A percentile compares a stretch with the other conserved stretches of the same genome.
Evolutionary conservation across 2,113 vertebrate species (phyloP).

Genomic region (Hypanus sabinus): DNA sequence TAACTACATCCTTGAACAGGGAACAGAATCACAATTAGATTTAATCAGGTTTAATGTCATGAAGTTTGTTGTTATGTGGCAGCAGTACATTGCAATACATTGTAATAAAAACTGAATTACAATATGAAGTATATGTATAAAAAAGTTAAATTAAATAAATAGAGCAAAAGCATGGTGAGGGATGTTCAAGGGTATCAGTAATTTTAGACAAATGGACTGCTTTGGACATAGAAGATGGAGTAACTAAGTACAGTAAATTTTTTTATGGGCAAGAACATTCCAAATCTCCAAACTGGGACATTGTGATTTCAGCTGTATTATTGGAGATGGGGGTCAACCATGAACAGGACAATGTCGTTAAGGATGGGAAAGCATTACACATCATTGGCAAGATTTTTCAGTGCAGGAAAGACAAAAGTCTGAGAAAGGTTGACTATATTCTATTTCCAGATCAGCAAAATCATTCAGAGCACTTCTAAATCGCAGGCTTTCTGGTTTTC

Average conservation of each 20-base stretch:
- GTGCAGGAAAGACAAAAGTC: background rate
- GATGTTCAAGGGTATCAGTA: background rate
- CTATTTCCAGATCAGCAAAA: background rate
- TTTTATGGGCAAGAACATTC: background rate
- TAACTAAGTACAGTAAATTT: background rate
- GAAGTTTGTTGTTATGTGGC: no score
- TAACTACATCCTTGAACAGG: background rate
- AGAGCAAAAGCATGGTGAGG: no score
- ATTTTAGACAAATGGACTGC: background rate
- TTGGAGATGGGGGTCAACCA: background rate
- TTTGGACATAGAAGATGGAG: background rate
- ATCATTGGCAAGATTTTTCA: background rate
- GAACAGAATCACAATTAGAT: no score
- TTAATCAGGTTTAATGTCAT: no score
- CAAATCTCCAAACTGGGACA: background rate
- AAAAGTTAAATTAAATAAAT: no score
- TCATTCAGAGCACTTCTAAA: no score
- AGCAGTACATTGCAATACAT: no score
- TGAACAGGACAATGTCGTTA: background rate
- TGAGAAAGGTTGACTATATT: background rate
- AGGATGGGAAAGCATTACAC: background rate
- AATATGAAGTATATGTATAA: no score
- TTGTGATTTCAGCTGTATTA: background rate
- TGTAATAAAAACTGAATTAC: no score
- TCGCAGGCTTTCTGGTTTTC: no score